phyloP scores from a whole-genome alignment of 2,888 invertebrate species.

The Diarsia brunnea region DNA sequence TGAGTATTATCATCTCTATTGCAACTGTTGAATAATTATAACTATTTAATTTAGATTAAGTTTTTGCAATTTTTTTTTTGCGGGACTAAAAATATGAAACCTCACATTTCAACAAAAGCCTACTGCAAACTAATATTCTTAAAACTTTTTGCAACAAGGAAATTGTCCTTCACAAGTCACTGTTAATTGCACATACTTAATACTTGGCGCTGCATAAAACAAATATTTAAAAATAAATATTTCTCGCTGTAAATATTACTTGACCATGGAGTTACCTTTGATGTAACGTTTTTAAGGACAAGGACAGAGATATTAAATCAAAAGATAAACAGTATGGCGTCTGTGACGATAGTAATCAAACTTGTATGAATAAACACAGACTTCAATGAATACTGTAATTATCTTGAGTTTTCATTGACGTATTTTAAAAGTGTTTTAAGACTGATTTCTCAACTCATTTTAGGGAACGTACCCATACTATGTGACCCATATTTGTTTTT shows the following conservation, averaged over 20 bases:
- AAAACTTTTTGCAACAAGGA: constrained; percentile 24
- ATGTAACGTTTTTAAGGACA: constrained; percentile 30
- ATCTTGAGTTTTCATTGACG: constrained; percentile 10
- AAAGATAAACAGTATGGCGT: constrained; percentile 21
- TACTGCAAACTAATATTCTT: constrained; percentile 3
- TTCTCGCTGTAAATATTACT: constrained; percentile 26
- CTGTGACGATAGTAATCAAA: constrained; percentile 6
- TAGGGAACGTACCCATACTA: no score
- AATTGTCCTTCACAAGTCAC: constrained; percentile 27
- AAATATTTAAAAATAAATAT: constrained; percentile 49
- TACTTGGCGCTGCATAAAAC: constrained; percentile 21
- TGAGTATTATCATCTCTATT: neutral
- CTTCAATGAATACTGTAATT: constrained; percentile 10
- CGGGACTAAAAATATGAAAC: neutral
- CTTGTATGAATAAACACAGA: constrained; percentile 25
- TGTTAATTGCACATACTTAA: constrained; percentile 24
- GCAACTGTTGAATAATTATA: neutral
- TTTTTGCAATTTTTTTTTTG: neutral
- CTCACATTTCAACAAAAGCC: neutral
- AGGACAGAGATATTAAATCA: constrained; percentile 21
- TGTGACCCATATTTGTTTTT: no score
- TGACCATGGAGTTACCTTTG: constrained; percentile 47
- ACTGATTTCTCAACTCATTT: neutral
- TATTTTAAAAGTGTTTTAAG: neutral
- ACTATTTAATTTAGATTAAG: neutral